phyloP scores from a whole-genome alignment of 2,113 vertebrate genomes.

The Campylomormyrus numenius region DNA sequence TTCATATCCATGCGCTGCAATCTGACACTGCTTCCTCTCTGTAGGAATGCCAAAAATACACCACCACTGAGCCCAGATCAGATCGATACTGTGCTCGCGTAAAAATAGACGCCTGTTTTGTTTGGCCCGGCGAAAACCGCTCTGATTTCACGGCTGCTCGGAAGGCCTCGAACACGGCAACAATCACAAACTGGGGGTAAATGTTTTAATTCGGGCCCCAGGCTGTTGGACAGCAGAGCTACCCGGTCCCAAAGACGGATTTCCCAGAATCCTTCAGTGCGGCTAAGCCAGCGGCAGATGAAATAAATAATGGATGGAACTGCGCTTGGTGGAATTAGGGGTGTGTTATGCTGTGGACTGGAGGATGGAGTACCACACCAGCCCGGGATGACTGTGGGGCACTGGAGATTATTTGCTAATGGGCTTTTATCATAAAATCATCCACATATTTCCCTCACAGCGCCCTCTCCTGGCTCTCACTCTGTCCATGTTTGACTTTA shows the following conservation, averaged over 20 bases:
- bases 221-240: background rate
- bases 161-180: background rate
- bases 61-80: background rate
- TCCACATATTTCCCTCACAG: background rate
- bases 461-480: background rate
- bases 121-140: background rate
- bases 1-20: background rate
- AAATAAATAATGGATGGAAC: constrained; percentile 19
- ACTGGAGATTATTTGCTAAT: background rate
- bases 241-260: background rate
- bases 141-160: background rate
- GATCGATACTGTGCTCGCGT: background rate
- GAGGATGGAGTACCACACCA: background rate
- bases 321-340: background rate
- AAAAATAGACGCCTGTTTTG: constrained; percentile 11
- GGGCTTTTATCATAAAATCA: background rate
- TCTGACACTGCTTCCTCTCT: background rate
- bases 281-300: background rate
- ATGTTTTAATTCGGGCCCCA: background rate
- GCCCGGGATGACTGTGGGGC: background rate
- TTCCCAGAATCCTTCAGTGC: constrained; percentile 11
- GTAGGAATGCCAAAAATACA: constrained; percentile 1
- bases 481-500: background rate
- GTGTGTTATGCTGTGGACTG: background rate
- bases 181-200: background rate